phyloP scores from a whole-genome alignment of 1,140 invertebrate genomes.

The Scaptomyza montana region DNA sequence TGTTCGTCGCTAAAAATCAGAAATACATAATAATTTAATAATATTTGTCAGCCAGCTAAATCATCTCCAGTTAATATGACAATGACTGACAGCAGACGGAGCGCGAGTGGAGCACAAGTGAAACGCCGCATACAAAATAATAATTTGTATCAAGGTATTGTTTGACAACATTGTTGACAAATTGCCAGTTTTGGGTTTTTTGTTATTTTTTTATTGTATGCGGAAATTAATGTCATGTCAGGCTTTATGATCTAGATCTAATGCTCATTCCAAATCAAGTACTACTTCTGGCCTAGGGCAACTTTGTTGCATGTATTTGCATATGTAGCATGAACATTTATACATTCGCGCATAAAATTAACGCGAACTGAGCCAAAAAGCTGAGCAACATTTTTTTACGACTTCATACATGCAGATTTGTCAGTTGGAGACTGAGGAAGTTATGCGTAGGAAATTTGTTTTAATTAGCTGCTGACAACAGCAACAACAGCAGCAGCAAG shows the following conservation, averaged over 20 bases:
- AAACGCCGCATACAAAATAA: slow-evolving; percentile 3
- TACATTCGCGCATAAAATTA: slow-evolving; percentile 57
- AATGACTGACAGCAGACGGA: slow-evolving; percentile 56
- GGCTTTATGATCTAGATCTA: slow-evolving; percentile 64
- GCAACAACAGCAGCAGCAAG: slow-evolving; percentile 25
- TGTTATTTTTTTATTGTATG: slow-evolving; percentile 53
- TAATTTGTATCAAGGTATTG: slow-evolving; percentile 56
- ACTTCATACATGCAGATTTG: slow-evolving; percentile 55
- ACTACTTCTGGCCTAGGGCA: slow-evolving; percentile 31
- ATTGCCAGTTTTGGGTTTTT: slow-evolving; percentile 34
- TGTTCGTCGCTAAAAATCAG: slow-evolving; percentile 17
- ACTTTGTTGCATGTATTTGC: slow-evolving; percentile 63
- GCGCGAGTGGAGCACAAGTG: neutral
- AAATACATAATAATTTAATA: slow-evolving; percentile 81
- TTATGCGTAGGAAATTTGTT: slow-evolving; percentile 76
- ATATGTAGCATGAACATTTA: slow-evolving; percentile 35
- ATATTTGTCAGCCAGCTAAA: slow-evolving; percentile 81
- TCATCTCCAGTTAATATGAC: slow-evolving; percentile 79
- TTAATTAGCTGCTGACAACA: slow-evolving; percentile 81
- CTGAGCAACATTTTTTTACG: slow-evolving; percentile 66
- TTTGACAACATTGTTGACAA: slow-evolving; percentile 59
- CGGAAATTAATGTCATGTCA: slow-evolving; percentile 66
- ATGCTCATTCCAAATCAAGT: slow-evolving; percentile 19
- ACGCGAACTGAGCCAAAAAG: slow-evolving; percentile 43
- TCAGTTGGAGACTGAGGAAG: slow-evolving; percentile 59